Percentiles rank a stretch among this genome's conserved stretches.
Evolutionary conservation across 1,140 invertebrate genomes (phyloP).

Genomic region (Radopholus similis): DNA sequence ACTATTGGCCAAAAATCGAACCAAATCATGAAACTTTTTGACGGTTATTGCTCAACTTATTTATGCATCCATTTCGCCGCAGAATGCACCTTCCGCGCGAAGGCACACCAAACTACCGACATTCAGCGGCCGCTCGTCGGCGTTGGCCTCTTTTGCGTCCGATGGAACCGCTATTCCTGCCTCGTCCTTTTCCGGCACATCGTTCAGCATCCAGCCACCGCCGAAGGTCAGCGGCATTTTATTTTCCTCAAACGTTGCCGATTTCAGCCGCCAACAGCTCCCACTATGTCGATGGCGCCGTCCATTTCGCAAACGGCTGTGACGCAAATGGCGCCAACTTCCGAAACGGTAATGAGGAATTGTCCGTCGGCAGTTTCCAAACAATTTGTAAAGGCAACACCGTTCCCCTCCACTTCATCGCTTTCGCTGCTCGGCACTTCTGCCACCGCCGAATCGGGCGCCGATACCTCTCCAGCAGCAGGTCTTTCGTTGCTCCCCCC

Average conservation of each 20-base stretch:
- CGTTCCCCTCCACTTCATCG: background rate
- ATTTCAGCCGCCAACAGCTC: too few species aligned
- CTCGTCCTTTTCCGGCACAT: background rate
- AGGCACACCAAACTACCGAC: too few species aligned
- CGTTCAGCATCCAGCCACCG: background rate
- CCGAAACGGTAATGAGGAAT: background rate
- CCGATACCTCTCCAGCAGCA: too few species aligned
- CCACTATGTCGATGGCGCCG: too few species aligned
- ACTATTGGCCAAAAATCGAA: too few species aligned
- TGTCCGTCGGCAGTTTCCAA: background rate
- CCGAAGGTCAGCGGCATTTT: background rate
- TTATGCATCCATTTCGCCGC: too few species aligned
- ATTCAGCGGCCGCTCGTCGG: too few species aligned
- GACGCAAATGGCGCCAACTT: background rate
- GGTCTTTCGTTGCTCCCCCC: background rate
- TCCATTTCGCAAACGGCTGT: too few species aligned
- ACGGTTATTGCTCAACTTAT: too few species aligned
- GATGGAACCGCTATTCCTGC: background rate
- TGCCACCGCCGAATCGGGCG: too few species aligned
- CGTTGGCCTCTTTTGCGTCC: background rate
- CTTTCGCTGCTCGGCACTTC: background rate
- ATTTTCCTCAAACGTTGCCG: background rate
- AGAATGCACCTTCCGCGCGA: too few species aligned
- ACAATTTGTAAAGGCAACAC: conserved; percentile 1
- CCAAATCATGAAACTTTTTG: too few species aligned